Evolutionary conservation across 2,113 vertebrate genomes (phyloP), one percentile per base, ranked within the genome.

Genomic region (Nematolebias whitei): DNA sequence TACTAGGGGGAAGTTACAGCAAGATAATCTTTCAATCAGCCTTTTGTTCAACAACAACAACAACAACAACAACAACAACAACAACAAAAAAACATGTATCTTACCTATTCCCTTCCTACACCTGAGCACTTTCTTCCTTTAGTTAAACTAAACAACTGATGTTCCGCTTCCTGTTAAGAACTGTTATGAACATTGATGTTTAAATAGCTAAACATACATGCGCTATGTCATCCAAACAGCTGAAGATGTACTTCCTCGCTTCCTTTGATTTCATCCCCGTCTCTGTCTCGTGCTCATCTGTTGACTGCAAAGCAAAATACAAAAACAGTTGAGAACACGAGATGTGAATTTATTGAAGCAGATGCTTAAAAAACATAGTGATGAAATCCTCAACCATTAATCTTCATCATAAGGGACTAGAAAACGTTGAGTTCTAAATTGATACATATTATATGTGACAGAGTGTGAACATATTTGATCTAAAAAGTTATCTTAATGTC

Each of bases 201-300:
- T 10, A 19, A 57, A 35, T 23, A 63, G 59, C 24, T 68, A 19
- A 68, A 97, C 96, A 85, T 93, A 99, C 98, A 9, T 99, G 96
- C 94, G 91, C 95, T 91, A 99, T 95, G 88, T 99, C 98, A 92
- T 99, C 98, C 94, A 99, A 95, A 95, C 94, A 95, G 94, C 92
- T 96, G 93, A 99, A 99, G 93, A 99, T 98, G 91, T 98, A 99
- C 93, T 99, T 99, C 78, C 98, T 93, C 76, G 98, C 96, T 92
- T 99, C 98, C 91, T 99, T 99, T 87, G 98, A 99, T 87, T 99
- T 99, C 95, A 99, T 97, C 78, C 96, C 96, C 26, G 96, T 99
- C 90, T 98, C 98, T 11, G 94, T 90, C 86, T 99, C 97, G 0
- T 99, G 97, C 52, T 98, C 97, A 87, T 99, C 96, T 86, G 97